Evolutionary conservation across 2,888 invertebrate genomes (phyloP), one percentile per base, ranked within the genome.

Genomic region (Oscheius sp.): DNA sequence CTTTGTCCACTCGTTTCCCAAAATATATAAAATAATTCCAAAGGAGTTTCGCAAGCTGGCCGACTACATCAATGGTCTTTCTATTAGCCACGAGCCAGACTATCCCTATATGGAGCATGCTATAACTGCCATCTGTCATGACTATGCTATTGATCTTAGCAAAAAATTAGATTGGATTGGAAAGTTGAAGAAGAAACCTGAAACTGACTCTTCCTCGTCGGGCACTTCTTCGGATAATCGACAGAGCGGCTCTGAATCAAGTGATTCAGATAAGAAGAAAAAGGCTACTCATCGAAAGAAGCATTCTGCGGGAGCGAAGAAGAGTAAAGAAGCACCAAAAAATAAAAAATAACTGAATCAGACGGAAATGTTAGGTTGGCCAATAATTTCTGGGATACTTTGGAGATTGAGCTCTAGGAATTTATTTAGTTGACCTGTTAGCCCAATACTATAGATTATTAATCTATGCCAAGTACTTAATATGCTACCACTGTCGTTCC

Each of bases 111-210:
- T 65, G 20, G 42, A 50, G 46, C 17, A 50, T 10, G n/a, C 46
- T 4, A 20, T 65, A 42, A 6, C 23, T 29, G 20, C 29, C 15
- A 65, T 55, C 27, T 37, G 39, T 15, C 20, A 25, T 2, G 39
- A 39, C 3, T 6, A 57, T 23, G n/a, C 23, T 5, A 46, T 67
- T 37, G 23, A 33, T 12, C 29, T 34, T 33, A 34, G 45, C 12
- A 45, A 37, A n/a, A 71, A 72, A 17, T 33, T 72, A 23, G 76
- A 76, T 58, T 76, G 76, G 76, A 29, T 65, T 0, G 70, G 70
- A n/a, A 70, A 57, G 23, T 46, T 74, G 73, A 73, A 69, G 29
- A 72, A 73, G 58, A 69, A 71, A 53, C 25, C 25, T 25, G 10
- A 55, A 25, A 3, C 2, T 6, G 57, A 57, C 2, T 5, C 20